phyloP scores from a whole-genome alignment of 2,797 vertebrate genomes.

The Oreochromis grahami region DNA sequence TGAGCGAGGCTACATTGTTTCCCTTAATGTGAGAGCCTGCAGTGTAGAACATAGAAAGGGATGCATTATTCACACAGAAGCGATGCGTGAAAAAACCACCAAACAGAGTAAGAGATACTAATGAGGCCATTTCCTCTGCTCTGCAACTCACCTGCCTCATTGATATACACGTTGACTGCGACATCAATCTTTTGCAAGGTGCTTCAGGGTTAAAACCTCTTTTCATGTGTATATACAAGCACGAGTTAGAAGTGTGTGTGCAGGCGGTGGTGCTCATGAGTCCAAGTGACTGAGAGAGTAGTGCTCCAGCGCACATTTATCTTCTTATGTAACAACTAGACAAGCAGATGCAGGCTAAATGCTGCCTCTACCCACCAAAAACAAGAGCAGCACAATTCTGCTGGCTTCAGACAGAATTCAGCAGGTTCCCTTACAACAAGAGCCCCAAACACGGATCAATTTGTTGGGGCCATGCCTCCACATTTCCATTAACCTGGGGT shows the following conservation, averaged over 20 bases:
- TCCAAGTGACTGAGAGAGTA: conserved; percentile 26
- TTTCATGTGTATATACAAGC: not conserved
- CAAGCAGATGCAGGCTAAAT: conserved; percentile 39
- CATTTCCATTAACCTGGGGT: conserved; percentile 24
- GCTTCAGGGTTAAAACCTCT: conserved; percentile 18
- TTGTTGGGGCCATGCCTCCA: not conserved
- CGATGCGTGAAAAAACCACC: not conserved
- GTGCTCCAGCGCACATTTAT: conserved; percentile 53
- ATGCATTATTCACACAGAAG: not conserved
- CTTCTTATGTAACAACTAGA: conserved; percentile 71
- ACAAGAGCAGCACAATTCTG: not conserved
- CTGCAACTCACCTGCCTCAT: not conserved
- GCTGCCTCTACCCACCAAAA: conserved; percentile 13
- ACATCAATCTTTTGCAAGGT: not conserved
- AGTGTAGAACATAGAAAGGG: not conserved
- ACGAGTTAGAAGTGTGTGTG: not conserved
- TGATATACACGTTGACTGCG: conserved; percentile 7
- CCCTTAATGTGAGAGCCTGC: not conserved
- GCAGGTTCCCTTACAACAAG: not conserved
- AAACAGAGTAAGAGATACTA: not conserved
- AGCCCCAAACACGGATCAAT: not conserved
- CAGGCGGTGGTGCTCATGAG: not conserved
- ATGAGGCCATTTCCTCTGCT: not conserved
- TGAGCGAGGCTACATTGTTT: not conserved
- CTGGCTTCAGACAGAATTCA: not conserved